Evolutionary conservation across 2,888 invertebrate genomes (phyloP).

Genomic region (Cerastis leucographa): DNA sequence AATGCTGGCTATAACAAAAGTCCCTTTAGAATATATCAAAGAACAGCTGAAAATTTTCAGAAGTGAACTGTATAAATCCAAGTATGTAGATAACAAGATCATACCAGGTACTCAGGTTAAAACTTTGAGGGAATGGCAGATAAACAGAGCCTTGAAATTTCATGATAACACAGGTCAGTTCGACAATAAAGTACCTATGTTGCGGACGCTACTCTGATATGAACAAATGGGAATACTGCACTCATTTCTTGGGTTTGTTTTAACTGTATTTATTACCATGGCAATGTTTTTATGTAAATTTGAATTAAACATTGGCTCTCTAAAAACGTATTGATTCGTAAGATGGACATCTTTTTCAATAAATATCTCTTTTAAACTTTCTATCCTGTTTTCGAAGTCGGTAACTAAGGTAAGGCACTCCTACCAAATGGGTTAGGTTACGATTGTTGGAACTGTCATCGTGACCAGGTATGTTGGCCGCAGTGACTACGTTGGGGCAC

Average conservation of each 20-base stretch:
- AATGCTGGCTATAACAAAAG: slow-evolving; percentile 81
- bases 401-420: background rate
- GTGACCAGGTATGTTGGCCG: background rate
- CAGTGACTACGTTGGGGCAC: background rate
- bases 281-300: background rate
- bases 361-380: background rate
- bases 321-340: background rate
- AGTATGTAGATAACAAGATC: slow-evolving; percentile 77
- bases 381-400: background rate
- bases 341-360: background rate
- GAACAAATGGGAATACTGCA: background rate
- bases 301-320: background rate
- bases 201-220: slow-evolving; percentile 72
- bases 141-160: slow-evolving; percentile 75
- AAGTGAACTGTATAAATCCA: slow-evolving; percentile 79
- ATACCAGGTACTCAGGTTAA: slow-evolving; percentile 84
- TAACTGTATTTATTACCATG: slow-evolving; percentile 7
- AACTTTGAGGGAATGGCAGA: slow-evolving; percentile 86
- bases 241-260: background rate
- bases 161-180: slow-evolving; percentile 64
- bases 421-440: background rate
- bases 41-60: slow-evolving; percentile 80
- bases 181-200: slow-evolving; percentile 70
- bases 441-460: background rate
- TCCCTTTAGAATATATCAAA: slow-evolving; percentile 82